Evolutionary conservation across 2,888 invertebrate species (phyloP).

Genomic region (Xylota segnis): DNA sequence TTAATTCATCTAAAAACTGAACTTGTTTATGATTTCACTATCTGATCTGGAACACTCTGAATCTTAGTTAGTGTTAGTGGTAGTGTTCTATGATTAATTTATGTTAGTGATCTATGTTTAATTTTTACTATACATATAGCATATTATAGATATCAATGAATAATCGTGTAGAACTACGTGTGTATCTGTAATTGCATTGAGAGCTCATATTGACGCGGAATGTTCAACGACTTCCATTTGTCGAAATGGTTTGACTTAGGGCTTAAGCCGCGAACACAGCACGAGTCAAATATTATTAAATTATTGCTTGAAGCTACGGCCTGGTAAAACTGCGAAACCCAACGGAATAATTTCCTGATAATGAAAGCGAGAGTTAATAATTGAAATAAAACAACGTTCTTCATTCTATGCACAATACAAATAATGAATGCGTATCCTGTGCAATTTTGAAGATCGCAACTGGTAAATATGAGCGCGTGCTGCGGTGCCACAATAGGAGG

Average conservation of each 20-base stretch:
- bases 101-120: too few relatives aligned
- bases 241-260: constrained; percentile 13
- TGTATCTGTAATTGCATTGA: too few relatives aligned
- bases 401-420: constrained; percentile 31
- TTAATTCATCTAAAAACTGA: too few relatives aligned
- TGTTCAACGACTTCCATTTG: constrained; percentile 9
- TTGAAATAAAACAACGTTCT: constrained; percentile 45
- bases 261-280: constrained; percentile 46
- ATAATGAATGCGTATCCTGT: constrained; percentile 55
- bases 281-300: constrained; percentile 61
- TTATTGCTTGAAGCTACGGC: constrained; percentile 25
- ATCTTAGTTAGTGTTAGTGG: too few relatives aligned
- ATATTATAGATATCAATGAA: too few relatives aligned
- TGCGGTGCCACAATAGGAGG: constrained; percentile 84
- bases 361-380: constrained; percentile 28
- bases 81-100: too few relatives aligned
- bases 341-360: constrained; percentile 30
- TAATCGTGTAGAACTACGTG: too few relatives aligned
- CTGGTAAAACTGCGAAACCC: neutral
- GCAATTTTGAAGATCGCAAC: constrained; percentile 49
- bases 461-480: constrained; percentile 80
- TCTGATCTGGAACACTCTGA: too few relatives aligned
- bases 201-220: neutral
- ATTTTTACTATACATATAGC: too few relatives aligned
- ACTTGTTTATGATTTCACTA: too few relatives aligned